Evolutionary conservation across 2,888 invertebrate genomes (phyloP).

Genomic region (Eupithecia tripunctaria): DNA sequence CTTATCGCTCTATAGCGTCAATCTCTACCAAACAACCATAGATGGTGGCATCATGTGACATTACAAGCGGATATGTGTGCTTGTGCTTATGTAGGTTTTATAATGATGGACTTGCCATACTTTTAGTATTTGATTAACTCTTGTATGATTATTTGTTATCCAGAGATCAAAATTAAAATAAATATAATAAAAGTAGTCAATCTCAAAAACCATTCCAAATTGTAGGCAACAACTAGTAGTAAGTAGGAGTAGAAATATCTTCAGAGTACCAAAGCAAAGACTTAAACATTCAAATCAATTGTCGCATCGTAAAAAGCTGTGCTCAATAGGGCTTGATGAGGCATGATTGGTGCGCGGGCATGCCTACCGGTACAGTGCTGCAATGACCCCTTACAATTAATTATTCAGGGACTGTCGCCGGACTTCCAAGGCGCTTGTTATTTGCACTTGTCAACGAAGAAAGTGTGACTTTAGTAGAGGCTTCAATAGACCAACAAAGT

Average conservation of each 20-base stretch:
- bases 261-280: conserved; percentile 20
- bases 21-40: no score
- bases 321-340: conserved; percentile 79
- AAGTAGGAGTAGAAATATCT: not conserved
- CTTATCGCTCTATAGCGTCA: no score
- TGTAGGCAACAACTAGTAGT: not conserved
- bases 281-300: conserved; percentile 38
- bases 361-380: conserved; percentile 42
- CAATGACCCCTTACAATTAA: conserved; percentile 75
- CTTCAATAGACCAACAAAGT: not conserved
- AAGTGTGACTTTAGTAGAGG: not conserved
- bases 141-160: no score
- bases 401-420: conserved; percentile 78
- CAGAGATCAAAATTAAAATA: no score
- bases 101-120: no score
- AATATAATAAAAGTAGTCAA: no score
- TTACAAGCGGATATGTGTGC: no score
- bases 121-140: no score
- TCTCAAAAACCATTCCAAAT: no score
- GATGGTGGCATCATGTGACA: no score
- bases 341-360: conserved; percentile 57
- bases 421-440: conserved; percentile 60
- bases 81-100: no score
- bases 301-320: conserved; percentile 55
- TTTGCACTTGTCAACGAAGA: conserved; percentile 24